A percentile compares a stretch with the other conserved stretches of the same genome.
phyloP scores from a whole-genome alignment of 2,113 vertebrate genomes.

The Eurystomus gularis region DNA sequence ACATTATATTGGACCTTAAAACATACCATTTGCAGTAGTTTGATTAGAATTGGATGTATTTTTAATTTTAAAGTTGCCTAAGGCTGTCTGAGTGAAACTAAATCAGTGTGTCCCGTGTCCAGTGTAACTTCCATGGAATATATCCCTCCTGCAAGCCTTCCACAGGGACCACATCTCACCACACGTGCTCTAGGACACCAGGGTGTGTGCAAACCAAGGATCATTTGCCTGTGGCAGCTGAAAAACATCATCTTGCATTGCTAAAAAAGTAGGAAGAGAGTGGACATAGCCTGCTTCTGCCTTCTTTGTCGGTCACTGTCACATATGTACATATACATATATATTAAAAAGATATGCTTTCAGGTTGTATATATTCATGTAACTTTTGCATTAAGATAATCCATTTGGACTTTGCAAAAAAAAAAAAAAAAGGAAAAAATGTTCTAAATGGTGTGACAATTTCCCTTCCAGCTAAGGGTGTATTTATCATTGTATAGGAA shows the following conservation, averaged over 20 bases:
- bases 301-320: not conserved
- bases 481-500: constrained; percentile 73
- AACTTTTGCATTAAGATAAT: constrained; percentile 55
- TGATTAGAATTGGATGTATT: not conserved
- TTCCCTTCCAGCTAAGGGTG: constrained; percentile 73
- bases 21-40: not conserved
- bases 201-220: not conserved
- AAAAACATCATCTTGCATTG: not conserved
- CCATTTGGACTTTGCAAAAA: constrained; percentile 26
- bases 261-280: not conserved
- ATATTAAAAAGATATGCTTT: not conserved
- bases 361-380: constrained; percentile 43
- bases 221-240: not conserved
- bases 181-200: not conserved
- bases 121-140: not conserved
- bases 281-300: not conserved
- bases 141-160: not conserved
- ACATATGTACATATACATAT: not conserved
- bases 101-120: not conserved
- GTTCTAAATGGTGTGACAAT: constrained; percentile 63
- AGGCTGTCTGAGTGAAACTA: not conserved
- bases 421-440: constrained; percentile 48
- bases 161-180: not conserved
- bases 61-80: not conserved
- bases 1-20: not conserved